phyloP scores from a whole-genome alignment of 2,888 invertebrate species.

The Pachliopta kotzebuea region DNA sequence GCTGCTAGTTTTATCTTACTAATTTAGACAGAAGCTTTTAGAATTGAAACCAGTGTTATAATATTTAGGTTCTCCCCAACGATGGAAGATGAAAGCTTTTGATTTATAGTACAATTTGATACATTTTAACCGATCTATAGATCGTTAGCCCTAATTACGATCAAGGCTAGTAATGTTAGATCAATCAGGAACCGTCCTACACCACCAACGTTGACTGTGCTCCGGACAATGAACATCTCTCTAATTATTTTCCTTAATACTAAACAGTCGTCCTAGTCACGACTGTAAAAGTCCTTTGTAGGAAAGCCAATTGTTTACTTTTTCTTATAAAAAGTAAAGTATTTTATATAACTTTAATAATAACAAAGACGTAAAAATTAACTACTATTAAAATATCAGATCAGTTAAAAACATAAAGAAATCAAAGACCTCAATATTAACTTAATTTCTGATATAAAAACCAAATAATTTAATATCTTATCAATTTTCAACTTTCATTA shows the following conservation, averaged over 20 bases:
- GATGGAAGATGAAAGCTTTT: neutral
- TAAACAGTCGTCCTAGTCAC: constrained; percentile 18
- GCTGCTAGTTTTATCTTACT: too few species aligned
- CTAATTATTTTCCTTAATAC: constrained; percentile 17
- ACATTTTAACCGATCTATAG: neutral
- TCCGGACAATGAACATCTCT: constrained; percentile 19
- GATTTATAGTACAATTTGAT: neutral
- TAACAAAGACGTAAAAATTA: neutral
- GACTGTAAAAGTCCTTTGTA: neutral
- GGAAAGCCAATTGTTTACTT: neutral
- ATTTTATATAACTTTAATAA: neutral
- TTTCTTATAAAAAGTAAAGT: neutral
- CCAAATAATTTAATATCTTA: neutral
- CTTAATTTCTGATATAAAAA: neutral
- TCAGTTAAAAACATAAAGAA: neutral
- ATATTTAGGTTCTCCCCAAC: too few species aligned
- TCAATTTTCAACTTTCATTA: neutral
- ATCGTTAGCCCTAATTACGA: neutral
- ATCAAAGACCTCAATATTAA: neutral
- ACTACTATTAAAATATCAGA: neutral
- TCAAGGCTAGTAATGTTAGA: neutral
- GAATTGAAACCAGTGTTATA: too few species aligned
- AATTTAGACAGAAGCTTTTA: too few species aligned
- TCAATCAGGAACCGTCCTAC: constrained; percentile 20
- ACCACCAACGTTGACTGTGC: constrained; percentile 12